Percentiles rank a stretch among this genome's conserved stretches.
phyloP scores from a whole-genome alignment of 35 echinoderm and acorn worm species.

The Apostichopus japonicus region DNA sequence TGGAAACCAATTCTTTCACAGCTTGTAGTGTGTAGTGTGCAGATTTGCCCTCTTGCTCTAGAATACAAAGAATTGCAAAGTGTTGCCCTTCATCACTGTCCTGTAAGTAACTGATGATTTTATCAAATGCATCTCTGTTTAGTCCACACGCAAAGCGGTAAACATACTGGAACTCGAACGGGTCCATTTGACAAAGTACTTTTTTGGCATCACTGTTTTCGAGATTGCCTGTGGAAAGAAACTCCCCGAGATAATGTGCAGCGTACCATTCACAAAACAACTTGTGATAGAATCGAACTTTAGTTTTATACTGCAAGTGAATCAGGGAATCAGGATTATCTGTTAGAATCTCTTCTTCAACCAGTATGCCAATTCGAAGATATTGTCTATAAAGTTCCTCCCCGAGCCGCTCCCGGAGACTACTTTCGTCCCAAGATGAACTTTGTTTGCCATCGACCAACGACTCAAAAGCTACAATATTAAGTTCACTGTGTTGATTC shows the following conservation, averaged over 20 bases:
- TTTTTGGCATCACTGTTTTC: not conserved
- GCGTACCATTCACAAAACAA: conserved; percentile 32
- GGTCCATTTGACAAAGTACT: not conserved
- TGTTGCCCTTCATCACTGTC: not conserved
- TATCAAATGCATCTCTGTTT: not conserved
- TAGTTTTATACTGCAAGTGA: not conserved
- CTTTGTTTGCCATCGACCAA: not conserved
- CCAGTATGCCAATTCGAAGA: not conserved
- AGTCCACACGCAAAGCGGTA: not conserved
- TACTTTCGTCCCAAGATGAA: not conserved
- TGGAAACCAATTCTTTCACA: not conserved
- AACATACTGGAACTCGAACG: not conserved
- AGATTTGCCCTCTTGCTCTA: not conserved
- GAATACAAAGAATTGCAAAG: not conserved
- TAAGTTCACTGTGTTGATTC: not conserved
- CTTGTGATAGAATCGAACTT: conserved; percentile 10
- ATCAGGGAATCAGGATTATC: not conserved
- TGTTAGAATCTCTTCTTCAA: not conserved
- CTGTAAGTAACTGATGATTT: not conserved
- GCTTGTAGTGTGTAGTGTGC: too few species aligned
- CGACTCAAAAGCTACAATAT: not conserved
- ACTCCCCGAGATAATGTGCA: not conserved
- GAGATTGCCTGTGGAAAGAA: not conserved
- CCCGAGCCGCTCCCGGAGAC: not conserved
- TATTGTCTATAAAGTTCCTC: not conserved